These are phyloP conservation scores for Pygocentrus nattereri DNA, from an alignment of 2,797 vertebrate species.

Conservation along the genomic window DNA sequence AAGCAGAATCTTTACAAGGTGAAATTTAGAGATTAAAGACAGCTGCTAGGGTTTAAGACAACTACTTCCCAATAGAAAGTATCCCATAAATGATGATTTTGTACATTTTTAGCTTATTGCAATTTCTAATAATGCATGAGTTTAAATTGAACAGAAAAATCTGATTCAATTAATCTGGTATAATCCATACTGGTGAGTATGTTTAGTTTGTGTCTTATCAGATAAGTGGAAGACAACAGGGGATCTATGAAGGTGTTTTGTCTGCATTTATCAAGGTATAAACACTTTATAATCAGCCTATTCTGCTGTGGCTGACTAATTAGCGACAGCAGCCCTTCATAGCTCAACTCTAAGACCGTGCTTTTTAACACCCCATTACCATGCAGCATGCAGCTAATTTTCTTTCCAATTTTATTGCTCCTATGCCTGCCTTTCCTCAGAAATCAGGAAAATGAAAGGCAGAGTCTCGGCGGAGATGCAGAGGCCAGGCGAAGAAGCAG, in stretches of 20 bases:
- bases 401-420: constrained; percentile 29
- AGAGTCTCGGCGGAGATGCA: not conserved
- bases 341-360: constrained; percentile 32
- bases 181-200: not conserved
- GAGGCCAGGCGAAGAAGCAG: not conserved
- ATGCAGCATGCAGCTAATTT: constrained; percentile 14
- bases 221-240: constrained; percentile 38
- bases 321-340: constrained; percentile 17
- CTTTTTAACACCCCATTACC: constrained; percentile 47
- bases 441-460: not conserved
- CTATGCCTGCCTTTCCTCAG: constrained; percentile 7
- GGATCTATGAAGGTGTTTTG: constrained; percentile 18
- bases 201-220: constrained; percentile 12
- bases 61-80: too few relatives aligned
- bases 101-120: too few relatives aligned
- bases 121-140: too few relatives aligned
- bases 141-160: too few relatives aligned
- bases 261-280: constrained; percentile 37
- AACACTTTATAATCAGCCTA: constrained; percentile 43
- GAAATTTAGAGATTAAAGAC: too few relatives aligned
- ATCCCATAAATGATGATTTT: too few relatives aligned
- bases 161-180: too few relatives aligned
- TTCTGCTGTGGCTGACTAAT: constrained; percentile 35
- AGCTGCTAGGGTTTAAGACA: too few relatives aligned
- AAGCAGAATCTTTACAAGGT: too few relatives aligned